Percentiles rank a stretch among this genome's conserved stretches.
phyloP scores from a whole-genome alignment of 1,140 invertebrate species.

The Tachypleus tridentatus region DNA sequence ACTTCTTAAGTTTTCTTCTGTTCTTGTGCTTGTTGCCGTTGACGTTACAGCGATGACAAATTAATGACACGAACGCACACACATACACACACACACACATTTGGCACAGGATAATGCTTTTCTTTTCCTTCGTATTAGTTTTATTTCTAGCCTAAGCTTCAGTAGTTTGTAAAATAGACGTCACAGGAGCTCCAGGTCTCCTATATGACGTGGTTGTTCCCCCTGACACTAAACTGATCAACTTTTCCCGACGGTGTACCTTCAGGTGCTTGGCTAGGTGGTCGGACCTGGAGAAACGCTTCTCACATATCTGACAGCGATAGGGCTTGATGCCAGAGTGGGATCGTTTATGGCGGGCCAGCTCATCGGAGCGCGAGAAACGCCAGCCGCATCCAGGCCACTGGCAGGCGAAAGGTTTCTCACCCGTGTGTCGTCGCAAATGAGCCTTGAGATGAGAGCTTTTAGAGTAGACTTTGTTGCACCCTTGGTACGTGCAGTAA shows the following conservation, averaged over 20 bases:
- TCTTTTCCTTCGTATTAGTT: too few species aligned
- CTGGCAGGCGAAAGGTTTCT: conserved; percentile 82
- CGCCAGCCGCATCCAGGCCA: conserved; percentile 88
- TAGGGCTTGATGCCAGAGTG: conserved; percentile 79
- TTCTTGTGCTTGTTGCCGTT: too few species aligned
- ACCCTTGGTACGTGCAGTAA: conserved; percentile 47
- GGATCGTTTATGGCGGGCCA: conserved; percentile 65
- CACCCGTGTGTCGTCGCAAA: conserved; percentile 78
- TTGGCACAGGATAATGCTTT: too few species aligned
- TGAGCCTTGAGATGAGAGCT: conserved; percentile 90
- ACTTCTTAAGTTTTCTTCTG: too few species aligned
- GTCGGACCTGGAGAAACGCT: conserved; percentile 77
- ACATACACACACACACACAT: too few species aligned
- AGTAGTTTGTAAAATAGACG: not conserved
- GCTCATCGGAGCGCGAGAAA: conserved; percentile 86
- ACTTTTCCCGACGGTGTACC: conserved; percentile 45
- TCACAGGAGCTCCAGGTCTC: not conserved
- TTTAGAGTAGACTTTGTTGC: conserved; percentile 70
- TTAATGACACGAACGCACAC: too few species aligned
- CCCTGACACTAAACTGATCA: not conserved
- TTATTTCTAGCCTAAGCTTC: too few species aligned
- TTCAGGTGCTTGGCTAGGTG: conserved; percentile 80
- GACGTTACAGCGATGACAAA: too few species aligned
- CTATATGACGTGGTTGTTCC: not conserved
- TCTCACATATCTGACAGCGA: conserved; percentile 64